These are phyloP conservation scores for Crematogaster levior DNA, from an alignment of 2,888 invertebrate species.

Conservation along the genomic window DNA sequence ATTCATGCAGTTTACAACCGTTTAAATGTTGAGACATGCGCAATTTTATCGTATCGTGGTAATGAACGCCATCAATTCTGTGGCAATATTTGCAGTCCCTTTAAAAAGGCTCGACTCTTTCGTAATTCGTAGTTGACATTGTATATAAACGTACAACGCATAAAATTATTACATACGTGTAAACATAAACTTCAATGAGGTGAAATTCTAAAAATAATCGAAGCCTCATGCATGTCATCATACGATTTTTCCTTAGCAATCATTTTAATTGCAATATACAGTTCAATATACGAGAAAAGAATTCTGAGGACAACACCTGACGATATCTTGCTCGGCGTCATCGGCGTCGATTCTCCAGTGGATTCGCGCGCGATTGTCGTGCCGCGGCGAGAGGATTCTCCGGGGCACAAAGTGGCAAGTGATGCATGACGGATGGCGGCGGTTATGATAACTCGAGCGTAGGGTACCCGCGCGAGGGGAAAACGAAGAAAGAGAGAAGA, in stretches of 20 bases:
- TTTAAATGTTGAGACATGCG: not conserved
- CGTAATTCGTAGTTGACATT: not conserved
- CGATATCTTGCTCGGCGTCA: conserved; percentile 17
- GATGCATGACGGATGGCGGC: conserved; percentile 79
- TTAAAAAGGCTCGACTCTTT: not conserved
- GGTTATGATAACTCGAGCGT: conserved; percentile 78
- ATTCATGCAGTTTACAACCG: conserved; percentile 14
- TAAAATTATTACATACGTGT: not conserved
- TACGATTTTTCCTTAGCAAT: not conserved
- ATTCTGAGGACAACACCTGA: conserved; percentile 19
- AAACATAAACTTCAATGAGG: not conserved
- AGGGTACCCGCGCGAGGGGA: conserved; percentile 33
- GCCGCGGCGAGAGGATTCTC: conserved; percentile 54
- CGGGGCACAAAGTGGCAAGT: conserved; percentile 77
- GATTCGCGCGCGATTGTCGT: conserved; percentile 49
- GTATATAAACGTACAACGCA: not conserved
- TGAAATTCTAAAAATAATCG: not conserved
- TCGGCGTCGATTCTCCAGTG: conserved; percentile 22
- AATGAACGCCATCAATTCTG: not conserved
- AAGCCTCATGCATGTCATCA: not conserved
- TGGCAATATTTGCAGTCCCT: not conserved
- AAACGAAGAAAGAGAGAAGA: conserved; percentile 19
- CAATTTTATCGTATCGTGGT: not conserved
- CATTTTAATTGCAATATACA: not conserved
- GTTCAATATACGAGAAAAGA: not conserved